Evolutionary conservation across 2,888 invertebrate species (phyloP).

Genomic region (Erebia palarica): DNA sequence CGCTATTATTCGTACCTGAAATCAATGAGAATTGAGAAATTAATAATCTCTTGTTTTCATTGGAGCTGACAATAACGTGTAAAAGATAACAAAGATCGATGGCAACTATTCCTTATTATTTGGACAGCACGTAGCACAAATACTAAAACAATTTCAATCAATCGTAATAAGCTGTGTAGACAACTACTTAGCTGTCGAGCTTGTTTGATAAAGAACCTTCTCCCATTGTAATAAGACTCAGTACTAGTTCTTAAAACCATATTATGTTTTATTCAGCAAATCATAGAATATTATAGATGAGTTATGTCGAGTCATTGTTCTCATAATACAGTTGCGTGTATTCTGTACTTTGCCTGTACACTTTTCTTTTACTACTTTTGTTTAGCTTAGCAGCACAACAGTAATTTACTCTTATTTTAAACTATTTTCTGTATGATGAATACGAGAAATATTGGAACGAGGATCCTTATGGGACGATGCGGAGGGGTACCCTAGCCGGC

Average conservation of each 20-base stretch:
- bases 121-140: slow-evolving; percentile 31
- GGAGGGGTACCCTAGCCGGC: no score
- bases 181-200: background rate
- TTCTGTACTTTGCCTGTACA: background rate
- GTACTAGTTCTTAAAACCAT: background rate
- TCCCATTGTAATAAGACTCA: slow-evolving; percentile 13
- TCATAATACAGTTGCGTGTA: slow-evolving; percentile 3
- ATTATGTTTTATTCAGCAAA: slow-evolving; percentile 9
- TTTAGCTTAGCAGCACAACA: background rate
- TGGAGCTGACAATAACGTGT: slow-evolving; percentile 13
- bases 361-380: background rate
- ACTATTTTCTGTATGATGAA: no score
- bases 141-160: slow-evolving; percentile 38
- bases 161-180: slow-evolving; percentile 32
- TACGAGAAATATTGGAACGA: no score
- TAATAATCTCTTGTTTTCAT: background rate
- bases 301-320: background rate
- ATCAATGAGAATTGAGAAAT: background rate
- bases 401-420: no score
- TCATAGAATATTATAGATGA: slow-evolving; percentile 9
- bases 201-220: background rate
- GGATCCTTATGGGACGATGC: no score
- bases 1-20: background rate
- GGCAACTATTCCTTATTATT: slow-evolving; percentile 34
- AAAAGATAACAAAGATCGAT: slow-evolving; percentile 2